A percentile compares a stretch with the other conserved stretches of the same genome.
phyloP scores from a whole-genome alignment of 2,797 vertebrate species.

The Pteropus rufus region DNA sequence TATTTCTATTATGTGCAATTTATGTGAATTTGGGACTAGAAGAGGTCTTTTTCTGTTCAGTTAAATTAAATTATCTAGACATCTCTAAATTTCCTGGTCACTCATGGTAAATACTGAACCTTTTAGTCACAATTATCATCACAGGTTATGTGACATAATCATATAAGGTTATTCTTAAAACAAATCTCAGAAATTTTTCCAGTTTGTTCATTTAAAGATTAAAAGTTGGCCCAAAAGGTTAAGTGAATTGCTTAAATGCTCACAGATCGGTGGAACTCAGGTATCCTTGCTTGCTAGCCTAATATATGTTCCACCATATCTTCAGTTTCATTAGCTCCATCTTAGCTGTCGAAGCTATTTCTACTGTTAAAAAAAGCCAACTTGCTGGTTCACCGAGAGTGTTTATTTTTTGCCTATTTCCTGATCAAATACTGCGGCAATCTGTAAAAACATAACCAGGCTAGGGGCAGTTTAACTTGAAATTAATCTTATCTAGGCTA shows the following conservation, averaged over 20 bases:
- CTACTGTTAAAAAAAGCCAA: slow-evolving; percentile 64
- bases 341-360: slow-evolving; percentile 64
- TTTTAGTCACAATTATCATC: background rate
- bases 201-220: background rate
- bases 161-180: background rate
- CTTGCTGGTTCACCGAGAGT: slow-evolving; percentile 74
- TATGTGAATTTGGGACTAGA: slow-evolving; percentile 57
- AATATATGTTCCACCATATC: background rate
- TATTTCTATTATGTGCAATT: slow-evolving; percentile 69
- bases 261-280: background rate
- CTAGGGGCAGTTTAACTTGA: slow-evolving; percentile 73
- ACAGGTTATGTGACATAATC: background rate
- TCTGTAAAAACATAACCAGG: slow-evolving; percentile 78
- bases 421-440: slow-evolving; percentile 73
- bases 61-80: slow-evolving; percentile 48
- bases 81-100: background rate
- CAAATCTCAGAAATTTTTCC: background rate
- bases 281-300: background rate
- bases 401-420: slow-evolving; percentile 77
- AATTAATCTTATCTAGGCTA: slow-evolving; percentile 77
- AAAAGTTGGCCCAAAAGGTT: background rate
- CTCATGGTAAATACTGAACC: background rate
- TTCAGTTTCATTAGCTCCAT: slow-evolving; percentile 67
- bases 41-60: background rate
- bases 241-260: background rate